Percentiles rank a stretch among this genome's conserved stretches.
Evolutionary conservation across 2,888 invertebrate species (phyloP).

Genomic region (Lepidocyrtoides sp.): DNA sequence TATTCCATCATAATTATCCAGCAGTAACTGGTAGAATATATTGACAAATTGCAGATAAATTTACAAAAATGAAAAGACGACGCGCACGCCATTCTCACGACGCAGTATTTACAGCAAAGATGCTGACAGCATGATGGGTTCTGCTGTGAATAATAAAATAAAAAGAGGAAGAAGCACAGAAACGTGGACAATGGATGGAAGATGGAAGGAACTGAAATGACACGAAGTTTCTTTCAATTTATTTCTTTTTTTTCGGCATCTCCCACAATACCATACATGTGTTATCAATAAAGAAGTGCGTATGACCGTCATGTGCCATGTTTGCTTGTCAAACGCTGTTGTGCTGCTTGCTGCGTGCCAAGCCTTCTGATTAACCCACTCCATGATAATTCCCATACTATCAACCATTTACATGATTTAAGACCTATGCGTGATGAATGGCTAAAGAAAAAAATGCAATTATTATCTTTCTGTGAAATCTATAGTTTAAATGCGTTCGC

Average conservation of each 20-base stretch:
- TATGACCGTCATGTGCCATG: constrained; percentile 67
- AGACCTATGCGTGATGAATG: constrained; percentile 62
- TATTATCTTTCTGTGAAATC: not conserved
- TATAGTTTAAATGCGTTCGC: constrained; percentile 47
- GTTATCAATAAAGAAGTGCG: constrained; percentile 60
- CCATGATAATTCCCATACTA: not conserved
- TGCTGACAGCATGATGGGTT: constrained; percentile 3
- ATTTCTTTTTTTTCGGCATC: constrained; percentile 18
- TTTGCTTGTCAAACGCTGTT: constrained; percentile 62
- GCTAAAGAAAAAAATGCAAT: constrained; percentile 30
- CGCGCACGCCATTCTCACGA: constrained; percentile 38
- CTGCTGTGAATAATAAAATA: constrained; percentile 19
- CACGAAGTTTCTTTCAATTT: constrained; percentile 20
- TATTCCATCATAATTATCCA: no score
- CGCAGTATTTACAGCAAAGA: not conserved
- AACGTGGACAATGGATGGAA: no score
- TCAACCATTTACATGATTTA: constrained; percentile 66
- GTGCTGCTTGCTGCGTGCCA: constrained; percentile 68
- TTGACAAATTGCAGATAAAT: constrained; percentile 43
- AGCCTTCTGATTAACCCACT: constrained; percentile 78
- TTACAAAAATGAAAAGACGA: constrained; percentile 29
- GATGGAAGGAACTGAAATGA: constrained; percentile 70
- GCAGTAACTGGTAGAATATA: constrained; percentile 36
- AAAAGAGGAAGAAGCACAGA: constrained; percentile 34
- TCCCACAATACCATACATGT: not conserved